Base-by-base conservation (phyloP, 2,888 invertebrate genomes). In the Stenoptilia bipunctidactyla region DNA sequence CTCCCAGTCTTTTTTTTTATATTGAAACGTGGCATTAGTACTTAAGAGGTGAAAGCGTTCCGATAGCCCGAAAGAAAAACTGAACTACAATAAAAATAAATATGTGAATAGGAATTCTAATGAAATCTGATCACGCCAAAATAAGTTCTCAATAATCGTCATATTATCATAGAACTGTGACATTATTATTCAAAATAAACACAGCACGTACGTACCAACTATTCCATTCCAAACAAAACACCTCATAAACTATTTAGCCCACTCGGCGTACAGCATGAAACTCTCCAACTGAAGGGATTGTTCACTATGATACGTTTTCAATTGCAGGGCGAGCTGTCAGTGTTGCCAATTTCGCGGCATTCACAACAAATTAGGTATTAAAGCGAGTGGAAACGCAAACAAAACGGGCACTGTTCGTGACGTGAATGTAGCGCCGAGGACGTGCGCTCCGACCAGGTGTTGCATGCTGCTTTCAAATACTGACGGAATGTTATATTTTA, bases 331-430 rank as follows among this genome's bases (percentile, higher is more conserved):
- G 53, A 58, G 61, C 62, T 72, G 77, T 70, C 76, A 73, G 66
- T 69, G 65, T 34, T 68, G 72, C 72, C 77, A 80, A 82, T 80
- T 80, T 72, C 65, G 73, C 60, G 70, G 75, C 64, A 80, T 82
- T 80, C 76, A 76, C 71, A 73, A 79, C 79, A 80, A 80, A 80
- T 80, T 80, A 80, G 66, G 75, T 69, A 75, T 79, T 76, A 80
- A 79, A 80, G 75, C 80, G 75, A 72, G 76, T 72, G 73, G 76
- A 75, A 74, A 62, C 71, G 69, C 71, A 79, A 80, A 80, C 79
- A 80, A 77, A 80, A 77, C 77, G 71, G 20, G 58, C 62, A 57
- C 62, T 80, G 82, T 67, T 72, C 80, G 76, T 82, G 82, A 82
- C 82, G 67, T 74, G 82, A 82, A 82, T 82, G 61, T 67, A 61